Evolutionary conservation across 2,888 invertebrate species (phyloP).

Genomic region (Resseliella maxima): DNA sequence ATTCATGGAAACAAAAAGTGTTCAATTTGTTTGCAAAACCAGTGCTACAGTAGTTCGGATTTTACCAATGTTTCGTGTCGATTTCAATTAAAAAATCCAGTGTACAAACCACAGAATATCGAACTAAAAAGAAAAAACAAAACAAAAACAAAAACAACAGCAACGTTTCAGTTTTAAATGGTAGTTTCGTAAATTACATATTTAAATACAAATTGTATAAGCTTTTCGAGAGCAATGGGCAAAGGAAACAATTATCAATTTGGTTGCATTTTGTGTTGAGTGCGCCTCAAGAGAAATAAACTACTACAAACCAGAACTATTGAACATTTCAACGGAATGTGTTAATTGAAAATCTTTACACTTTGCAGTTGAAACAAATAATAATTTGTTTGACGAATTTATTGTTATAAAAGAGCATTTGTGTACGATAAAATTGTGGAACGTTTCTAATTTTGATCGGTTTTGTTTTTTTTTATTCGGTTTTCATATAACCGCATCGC

Average conservation of each 20-base stretch:
- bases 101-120: not conserved
- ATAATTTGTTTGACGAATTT: slow-evolving; percentile 22
- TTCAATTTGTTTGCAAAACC: not conserved
- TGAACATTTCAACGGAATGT: slow-evolving; percentile 34
- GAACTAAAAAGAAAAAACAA: not conserved
- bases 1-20: not conserved
- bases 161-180: not conserved
- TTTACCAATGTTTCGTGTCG: slow-evolving; percentile 28
- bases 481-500: not conserved
- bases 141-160: not conserved
- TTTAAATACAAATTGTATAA: slow-evolving; percentile 26
- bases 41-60: slow-evolving; percentile 19
- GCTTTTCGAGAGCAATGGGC: not conserved
- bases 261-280: slow-evolving; percentile 26
- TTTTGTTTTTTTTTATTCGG: not conserved
- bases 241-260: slow-evolving; percentile 7
- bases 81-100: slow-evolving; percentile 22
- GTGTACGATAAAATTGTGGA: not conserved
- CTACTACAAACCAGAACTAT: slow-evolving; percentile 12
- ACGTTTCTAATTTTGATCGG: not conserved
- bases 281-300: not conserved
- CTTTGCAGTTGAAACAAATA: not conserved
- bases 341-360: slow-evolving; percentile 54
- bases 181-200: slow-evolving; percentile 42
- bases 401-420: not conserved